Evolutionary conservation across 2,113 vertebrate species (phyloP).

Genomic region (Lethenteron reissneri): DNA sequence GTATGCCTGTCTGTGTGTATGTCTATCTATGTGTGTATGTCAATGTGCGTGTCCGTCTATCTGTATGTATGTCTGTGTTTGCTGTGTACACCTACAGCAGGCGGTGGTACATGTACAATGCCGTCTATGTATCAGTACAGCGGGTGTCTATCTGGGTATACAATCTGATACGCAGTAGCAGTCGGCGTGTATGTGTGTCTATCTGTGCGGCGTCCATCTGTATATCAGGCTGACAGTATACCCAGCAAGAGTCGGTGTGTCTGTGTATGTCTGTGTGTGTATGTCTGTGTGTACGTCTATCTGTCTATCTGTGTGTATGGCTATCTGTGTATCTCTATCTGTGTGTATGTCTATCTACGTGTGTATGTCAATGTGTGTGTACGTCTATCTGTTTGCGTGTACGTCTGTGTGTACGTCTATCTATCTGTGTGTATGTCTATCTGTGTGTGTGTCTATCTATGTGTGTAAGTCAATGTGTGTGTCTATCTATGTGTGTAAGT

Average conservation of each 20-base stretch:
- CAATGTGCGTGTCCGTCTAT: neutral
- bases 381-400: neutral
- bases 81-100: neutral
- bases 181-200: too few species aligned
- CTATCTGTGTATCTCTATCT: neutral
- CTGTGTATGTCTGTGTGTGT: neutral
- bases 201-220: too few species aligned
- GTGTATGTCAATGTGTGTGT: neutral
- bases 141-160: too few species aligned
- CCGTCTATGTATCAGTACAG: neutral
- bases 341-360: neutral
- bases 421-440: neutral
- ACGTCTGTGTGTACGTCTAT: neutral
- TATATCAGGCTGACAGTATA: too few species aligned
- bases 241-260: neutral
- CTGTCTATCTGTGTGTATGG: neutral
- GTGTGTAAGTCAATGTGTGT: neutral
- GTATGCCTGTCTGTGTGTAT: neutral
- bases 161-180: too few species aligned
- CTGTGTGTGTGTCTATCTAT: neutral
- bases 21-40: neutral
- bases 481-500: neutral
- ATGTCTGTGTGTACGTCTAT: neutral
- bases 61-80: neutral
- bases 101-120: neutral